phyloP scores from a whole-genome alignment of 2,888 invertebrate species.

The Papilio gigon region DNA sequence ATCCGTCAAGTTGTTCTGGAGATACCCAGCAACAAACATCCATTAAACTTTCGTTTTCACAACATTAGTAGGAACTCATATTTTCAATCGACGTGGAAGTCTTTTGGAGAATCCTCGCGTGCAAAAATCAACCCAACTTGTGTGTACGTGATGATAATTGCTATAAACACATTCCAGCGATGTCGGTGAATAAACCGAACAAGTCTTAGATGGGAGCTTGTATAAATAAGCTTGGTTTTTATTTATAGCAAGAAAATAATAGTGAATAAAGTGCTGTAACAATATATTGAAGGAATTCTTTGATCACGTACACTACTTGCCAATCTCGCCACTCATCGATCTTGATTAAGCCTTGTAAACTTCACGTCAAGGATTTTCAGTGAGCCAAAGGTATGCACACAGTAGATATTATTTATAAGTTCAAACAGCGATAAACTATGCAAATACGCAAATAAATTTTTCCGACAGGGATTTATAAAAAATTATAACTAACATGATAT shows the following conservation, averaged over 20 bases:
- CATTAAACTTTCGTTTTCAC: too few relatives aligned
- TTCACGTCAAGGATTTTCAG: too few relatives aligned
- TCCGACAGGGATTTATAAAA: background rate
- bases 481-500: too few relatives aligned
- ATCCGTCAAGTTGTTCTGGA: too few relatives aligned
- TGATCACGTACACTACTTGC: background rate
- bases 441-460: background rate
- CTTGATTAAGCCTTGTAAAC: background rate
- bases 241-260: background rate
- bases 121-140: too few relatives aligned
- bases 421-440: background rate
- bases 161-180: constrained; percentile 2
- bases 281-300: constrained; percentile 5
- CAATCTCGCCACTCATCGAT: background rate
- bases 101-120: background rate
- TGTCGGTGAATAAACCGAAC: background rate
- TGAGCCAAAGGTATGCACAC: background rate
- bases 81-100: too few relatives aligned
- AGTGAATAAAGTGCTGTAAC: background rate
- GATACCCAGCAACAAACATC: too few relatives aligned
- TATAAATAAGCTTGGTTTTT: background rate
- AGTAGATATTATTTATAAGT: background rate
- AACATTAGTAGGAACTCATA: background rate
- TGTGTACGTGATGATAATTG: background rate
- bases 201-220: background rate